Base-by-base conservation (phyloP, 2,888 invertebrate genomes). In the Lepidocyrtinus sp. region DNA sequence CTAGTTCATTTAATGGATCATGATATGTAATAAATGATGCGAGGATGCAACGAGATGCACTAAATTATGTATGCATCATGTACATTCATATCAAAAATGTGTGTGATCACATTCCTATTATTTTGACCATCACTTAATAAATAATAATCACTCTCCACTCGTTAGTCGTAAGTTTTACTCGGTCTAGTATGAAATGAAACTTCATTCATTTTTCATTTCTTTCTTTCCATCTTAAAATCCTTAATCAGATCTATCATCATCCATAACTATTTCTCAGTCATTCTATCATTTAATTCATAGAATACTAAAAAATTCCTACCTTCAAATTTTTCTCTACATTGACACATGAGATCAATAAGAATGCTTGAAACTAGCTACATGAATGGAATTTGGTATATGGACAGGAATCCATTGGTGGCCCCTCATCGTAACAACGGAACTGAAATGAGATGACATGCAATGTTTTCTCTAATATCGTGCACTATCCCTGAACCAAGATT, bases 171-270 rank as follows among this genome's bases (percentile, higher is more conserved):
- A 22, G 22, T 27, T 25, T 61, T 21, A 27, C 24, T 59, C 55
- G 17, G 24, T 36, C 24, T 59, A n/a, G 24, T 65, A 46, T 36
- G 36, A 36, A 36, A 36, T 36, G 36, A 36, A 36, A 36, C 36
- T 36, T 79, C 80, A 70, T 80, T 77, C 77, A 80, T 76, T 80
- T 77, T 75, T 82, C 73, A 80, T 77, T 69, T 75, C 75, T 73
- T 64, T 63, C 74, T 63, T 68, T 72, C 71, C 45, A 50, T 36
- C 68, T 22, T 45, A 68, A 75, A 78, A 46, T 82, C 81, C 70
- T 68, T 83, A 79, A 83, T 85, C 83, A 82, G 83, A 84, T 84
- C 85, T 84, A 85, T 85, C 85, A 83, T 75, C 77, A 72, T 79
- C 46, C 55, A 62, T 68, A 63, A 64, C 59, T 64, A 71, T 50